A percentile compares a stretch with the other conserved stretches of the same genome.
These are phyloP conservation scores for Nebria ingens DNA, from an alignment of 1,140 invertebrate genomes.

Conservation along the genomic window DNA sequence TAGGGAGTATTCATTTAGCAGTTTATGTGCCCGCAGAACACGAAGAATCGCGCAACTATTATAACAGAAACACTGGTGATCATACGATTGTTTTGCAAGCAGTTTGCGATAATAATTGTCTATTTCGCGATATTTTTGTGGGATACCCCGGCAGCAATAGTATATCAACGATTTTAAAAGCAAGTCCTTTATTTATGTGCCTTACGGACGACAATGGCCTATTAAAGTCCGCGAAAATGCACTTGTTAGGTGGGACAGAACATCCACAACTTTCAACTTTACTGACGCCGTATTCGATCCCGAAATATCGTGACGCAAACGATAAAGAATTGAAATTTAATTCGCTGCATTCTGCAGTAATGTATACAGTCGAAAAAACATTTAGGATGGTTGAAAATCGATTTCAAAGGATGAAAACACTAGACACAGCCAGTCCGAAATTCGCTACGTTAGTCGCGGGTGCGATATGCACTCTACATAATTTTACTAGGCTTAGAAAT, in stretches of 20 bases:
- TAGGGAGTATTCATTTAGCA: conserved; percentile 17
- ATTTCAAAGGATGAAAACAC: conserved; percentile 17
- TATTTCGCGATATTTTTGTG: conserved; percentile 18
- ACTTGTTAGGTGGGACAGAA: conserved; percentile 18
- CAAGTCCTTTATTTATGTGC: conserved; percentile 16
- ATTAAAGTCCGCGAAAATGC: conserved; percentile 15
- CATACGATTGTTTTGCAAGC: conserved; percentile 20
- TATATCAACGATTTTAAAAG: conserved; percentile 14
- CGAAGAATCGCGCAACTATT: conserved; percentile 7
- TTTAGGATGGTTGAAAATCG: conserved; percentile 16
- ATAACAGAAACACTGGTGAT: conserved; percentile 13
- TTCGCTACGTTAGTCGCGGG: conserved; percentile 14
- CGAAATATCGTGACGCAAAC: not conserved
- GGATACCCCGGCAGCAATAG: conserved; percentile 19
- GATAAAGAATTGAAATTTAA: conserved; percentile 20
- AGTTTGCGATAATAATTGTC: conserved; percentile 19
- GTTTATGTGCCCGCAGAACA: conserved; percentile 6
- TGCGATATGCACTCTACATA: conserved; percentile 18
- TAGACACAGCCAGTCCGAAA: conserved; percentile 13
- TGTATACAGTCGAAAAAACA: conserved; percentile 16
- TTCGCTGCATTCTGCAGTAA: conserved; percentile 14
- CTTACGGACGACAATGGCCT: conserved; percentile 13
- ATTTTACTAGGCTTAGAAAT: conserved; percentile 17
- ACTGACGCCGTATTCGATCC: conserved; percentile 17
- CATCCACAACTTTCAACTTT: conserved; percentile 19